Base-by-base conservation (phyloP, 2,797 vertebrate species). In the Anomalospiza imberbis region DNA sequence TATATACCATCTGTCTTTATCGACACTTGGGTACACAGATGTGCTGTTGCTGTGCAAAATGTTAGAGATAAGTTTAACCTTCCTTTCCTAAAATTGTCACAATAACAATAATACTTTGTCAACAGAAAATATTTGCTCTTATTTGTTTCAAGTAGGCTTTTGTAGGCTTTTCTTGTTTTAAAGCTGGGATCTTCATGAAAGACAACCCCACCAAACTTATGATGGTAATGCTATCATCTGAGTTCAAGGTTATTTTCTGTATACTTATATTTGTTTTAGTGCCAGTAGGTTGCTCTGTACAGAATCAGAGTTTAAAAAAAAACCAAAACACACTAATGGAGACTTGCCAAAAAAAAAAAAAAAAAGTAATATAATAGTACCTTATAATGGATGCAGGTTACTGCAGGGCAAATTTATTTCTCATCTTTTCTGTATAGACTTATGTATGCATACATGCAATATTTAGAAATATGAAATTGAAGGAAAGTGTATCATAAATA, bases 1-100 rank as follows among this genome's bases (percentile, higher is more conserved):
- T n/a, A 8, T 31, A 48, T n/a, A 67, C 94, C 78, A 93, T 95
- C 90, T 97, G 71, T 93, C 87, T 96, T 94, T 93, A 94, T 91
- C 20, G 26, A 85, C 63, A 96, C 63, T 63, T 84, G 93, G 85
- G 40, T 93, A 89, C 45, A 86, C 54, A 93, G 92, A 96, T 91
- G 60, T 73, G 72, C 14, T 74, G 22, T 74, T 57, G 25, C 68
- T 67, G 32, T 79, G 21, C 42, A 96, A 96, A 95, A 89, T 95
- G 40, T 74, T 93, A 90, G 77, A 58, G 61, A 55, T 50, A 19
- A 93, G n/a, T 25, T 93, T 95, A 94, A 73, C 40, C 45, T 45
- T 71, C 88, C 26, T 4, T 86, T 75, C 32, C 51, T 48, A 68
- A 79, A 82, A 73, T 31, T 25, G 16, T 67, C 12, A 67, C 75